A percentile compares a stretch with the other conserved stretches of the same genome.
phyloP scores from a whole-genome alignment of 2,113 vertebrate genomes.

The human (Homo sapiens) region DNA sequence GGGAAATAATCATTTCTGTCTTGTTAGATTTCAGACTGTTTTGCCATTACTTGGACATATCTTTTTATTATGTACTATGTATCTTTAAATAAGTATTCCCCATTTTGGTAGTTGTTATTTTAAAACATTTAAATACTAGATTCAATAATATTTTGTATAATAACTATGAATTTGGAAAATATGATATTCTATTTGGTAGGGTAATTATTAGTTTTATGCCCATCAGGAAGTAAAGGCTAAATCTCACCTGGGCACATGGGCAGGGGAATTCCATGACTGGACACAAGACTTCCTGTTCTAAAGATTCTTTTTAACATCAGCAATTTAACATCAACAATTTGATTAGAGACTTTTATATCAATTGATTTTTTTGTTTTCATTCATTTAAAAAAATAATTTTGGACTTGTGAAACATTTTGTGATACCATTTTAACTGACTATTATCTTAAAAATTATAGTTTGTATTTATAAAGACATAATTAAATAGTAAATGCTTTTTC shows the following conservation, averaged over 20 bases:
- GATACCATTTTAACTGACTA: background rate
- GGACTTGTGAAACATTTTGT: background rate
- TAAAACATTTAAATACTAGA: background rate
- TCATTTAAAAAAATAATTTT: conserved; percentile 26
- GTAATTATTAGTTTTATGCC: background rate
- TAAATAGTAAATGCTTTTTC: background rate
- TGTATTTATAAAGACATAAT: background rate
- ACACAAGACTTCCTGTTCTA: background rate
- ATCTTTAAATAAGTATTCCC: background rate
- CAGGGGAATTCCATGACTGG: background rate
- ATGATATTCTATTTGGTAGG: background rate
- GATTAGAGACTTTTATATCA: background rate
- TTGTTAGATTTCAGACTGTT: background rate
- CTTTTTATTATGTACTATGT: background rate
- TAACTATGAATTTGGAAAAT: background rate
- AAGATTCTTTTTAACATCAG: background rate
- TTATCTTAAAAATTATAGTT: conserved; percentile 31
- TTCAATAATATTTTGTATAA: background rate
- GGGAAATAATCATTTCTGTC: background rate
- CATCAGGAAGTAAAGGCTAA: background rate
- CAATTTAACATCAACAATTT: background rate
- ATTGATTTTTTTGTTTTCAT: background rate
- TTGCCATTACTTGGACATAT: background rate
- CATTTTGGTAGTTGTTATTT: background rate
- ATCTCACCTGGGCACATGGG: background rate